Percentiles rank a stretch among this genome's conserved stretches.
Evolutionary conservation across 2,888 invertebrate species (phyloP).

Genomic region (Deilephila porcellus): DNA sequence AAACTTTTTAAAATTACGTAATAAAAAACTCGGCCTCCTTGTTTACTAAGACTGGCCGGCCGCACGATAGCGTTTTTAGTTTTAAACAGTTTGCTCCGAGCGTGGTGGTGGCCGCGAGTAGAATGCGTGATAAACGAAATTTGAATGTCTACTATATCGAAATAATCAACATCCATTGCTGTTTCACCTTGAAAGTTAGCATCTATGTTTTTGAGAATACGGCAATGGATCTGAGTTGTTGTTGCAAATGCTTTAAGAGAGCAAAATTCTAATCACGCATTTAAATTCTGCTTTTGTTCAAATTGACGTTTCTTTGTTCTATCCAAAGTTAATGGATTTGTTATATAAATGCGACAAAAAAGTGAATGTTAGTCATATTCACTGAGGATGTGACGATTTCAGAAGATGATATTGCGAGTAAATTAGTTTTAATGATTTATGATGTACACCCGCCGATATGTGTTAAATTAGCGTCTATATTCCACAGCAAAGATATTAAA

Average conservation of each 20-base stretch:
- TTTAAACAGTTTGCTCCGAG: conserved; percentile 56
- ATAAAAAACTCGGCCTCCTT: conserved; percentile 37
- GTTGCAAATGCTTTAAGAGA: background rate
- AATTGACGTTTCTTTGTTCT: background rate
- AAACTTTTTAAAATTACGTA: conserved; percentile 18
- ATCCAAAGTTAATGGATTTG: background rate
- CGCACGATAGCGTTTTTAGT: conserved; percentile 53
- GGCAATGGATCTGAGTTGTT: conserved; percentile 7
- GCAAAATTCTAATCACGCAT: background rate
- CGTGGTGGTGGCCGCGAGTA: conserved; percentile 50
- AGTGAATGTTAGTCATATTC: conserved; percentile 1
- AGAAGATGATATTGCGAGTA: background rate
- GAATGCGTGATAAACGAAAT: conserved; percentile 27
- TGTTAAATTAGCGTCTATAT: background rate
- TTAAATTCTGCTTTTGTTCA: background rate
- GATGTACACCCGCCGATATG: background rate
- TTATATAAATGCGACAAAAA: conserved; percentile 9
- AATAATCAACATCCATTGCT: conserved; percentile 21
- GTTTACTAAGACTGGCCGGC: conserved; percentile 58
- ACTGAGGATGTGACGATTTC: background rate
- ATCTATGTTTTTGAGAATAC: background rate
- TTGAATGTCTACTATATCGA: conserved; percentile 31
- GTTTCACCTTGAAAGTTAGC: background rate
- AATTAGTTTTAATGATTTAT: conserved; percentile 17
- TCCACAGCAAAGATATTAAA: background rate